Conservation (phyloP, 2,113 vertebrate species). For the Xiphophorus couchianus region DNA sequence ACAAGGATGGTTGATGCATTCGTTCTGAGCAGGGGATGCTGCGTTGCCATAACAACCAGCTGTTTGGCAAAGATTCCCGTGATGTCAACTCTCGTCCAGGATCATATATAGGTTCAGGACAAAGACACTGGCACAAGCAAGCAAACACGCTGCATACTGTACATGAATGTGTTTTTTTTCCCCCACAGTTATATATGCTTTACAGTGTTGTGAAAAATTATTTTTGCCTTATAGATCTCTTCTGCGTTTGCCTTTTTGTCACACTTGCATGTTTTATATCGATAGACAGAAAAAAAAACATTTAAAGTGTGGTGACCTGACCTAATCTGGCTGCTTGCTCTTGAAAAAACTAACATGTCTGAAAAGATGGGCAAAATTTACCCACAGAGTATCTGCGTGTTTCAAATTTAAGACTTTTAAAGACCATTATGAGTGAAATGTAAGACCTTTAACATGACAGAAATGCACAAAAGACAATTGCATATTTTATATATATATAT, state of each 20-base stretch:
- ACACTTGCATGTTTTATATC: not conserved
- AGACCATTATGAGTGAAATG: too few relatives aligned
- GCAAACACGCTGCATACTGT: not conserved
- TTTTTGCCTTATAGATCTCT: not conserved
- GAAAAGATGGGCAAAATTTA: too few relatives aligned
- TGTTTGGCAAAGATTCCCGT: conserved; percentile 46
- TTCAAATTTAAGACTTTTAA: too few relatives aligned
- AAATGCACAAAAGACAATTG: too few relatives aligned
- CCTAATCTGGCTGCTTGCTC: too few relatives aligned
- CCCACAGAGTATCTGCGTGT: too few relatives aligned
- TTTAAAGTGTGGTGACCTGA: too few relatives aligned
- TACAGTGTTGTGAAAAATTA: not conserved
- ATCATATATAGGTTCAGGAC: conserved; percentile 48
- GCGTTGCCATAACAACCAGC: conserved; percentile 65
- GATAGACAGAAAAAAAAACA: too few relatives aligned
- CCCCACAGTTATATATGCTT: not conserved
- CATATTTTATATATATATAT: too few relatives aligned
- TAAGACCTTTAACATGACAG: too few relatives aligned
- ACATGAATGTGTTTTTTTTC: not conserved
- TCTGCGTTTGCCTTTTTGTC: not conserved
- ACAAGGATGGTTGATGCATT: conserved; percentile 28
- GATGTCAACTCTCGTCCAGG: conserved; percentile 59
- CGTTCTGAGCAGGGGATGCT: conserved; percentile 3
- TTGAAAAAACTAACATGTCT: too few relatives aligned
- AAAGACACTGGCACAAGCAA: conserved; percentile 15